A percentile compares a stretch with the other conserved stretches of the same genome.
phyloP scores from a whole-genome alignment of 2,888 invertebrate species.

The Hedychridium roseum region DNA sequence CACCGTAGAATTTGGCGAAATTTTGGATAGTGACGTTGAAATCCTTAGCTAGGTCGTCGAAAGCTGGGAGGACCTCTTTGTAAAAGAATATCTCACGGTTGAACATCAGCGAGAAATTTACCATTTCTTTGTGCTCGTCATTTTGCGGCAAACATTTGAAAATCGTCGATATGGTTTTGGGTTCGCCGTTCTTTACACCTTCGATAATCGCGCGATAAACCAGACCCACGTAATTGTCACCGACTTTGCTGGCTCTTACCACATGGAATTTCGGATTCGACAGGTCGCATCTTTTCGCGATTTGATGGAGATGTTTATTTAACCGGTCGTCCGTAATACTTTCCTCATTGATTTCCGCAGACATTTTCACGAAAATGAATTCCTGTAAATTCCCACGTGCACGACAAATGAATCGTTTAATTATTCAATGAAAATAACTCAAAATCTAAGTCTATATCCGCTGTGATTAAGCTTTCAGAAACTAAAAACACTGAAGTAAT shows the following conservation, averaged over 20 bases:
- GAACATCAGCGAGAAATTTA: slow-evolving; percentile 22
- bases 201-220: slow-evolving; percentile 26
- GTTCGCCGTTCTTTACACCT: slow-evolving; percentile 17
- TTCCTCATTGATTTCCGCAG: too few relatives aligned
- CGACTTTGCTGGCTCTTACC: slow-evolving; percentile 13
- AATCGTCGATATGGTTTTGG: slow-evolving; percentile 7
- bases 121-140: background rate
- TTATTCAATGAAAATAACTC: too few relatives aligned
- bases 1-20: slow-evolving; percentile 20
- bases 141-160: background rate
- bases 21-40: slow-evolving; percentile 2
- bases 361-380: too few relatives aligned
- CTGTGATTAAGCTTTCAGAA: too few relatives aligned
- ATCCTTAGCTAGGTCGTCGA: slow-evolving; percentile 12
- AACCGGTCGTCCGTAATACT: too few relatives aligned
- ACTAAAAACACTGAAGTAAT: too few relatives aligned
- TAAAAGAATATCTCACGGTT: slow-evolving; percentile 30
- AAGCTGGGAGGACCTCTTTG: slow-evolving; percentile 21
- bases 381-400: too few relatives aligned
- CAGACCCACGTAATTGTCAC: slow-evolving; percentile 34
- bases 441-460: too few relatives aligned
- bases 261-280: slow-evolving; percentile 15
- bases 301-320: slow-evolving; percentile 18
- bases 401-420: too few relatives aligned
- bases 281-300: slow-evolving; percentile 18